phyloP scores from a whole-genome alignment of 2,113 vertebrate genomes.

The Telmatochromis brachygnathus region DNA sequence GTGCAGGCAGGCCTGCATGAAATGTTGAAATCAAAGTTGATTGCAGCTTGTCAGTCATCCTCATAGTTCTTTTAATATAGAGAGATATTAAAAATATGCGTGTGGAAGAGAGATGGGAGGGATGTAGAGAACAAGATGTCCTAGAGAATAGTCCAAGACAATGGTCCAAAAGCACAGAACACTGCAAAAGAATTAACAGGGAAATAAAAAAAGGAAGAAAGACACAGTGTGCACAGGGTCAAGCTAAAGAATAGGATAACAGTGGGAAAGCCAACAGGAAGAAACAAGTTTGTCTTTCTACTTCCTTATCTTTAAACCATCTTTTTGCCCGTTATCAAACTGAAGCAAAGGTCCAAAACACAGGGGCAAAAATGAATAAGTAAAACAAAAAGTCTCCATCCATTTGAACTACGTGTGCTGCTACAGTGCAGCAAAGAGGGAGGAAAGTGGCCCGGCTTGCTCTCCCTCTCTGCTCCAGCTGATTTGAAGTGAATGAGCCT shows the following conservation, averaged over 20 bases:
- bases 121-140: background rate
- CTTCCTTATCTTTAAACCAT: background rate
- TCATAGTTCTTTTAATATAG: background rate
- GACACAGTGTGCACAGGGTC: background rate
- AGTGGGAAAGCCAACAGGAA: background rate
- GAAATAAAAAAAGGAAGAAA: background rate
- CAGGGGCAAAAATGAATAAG: constrained; percentile 43
- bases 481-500: constrained; percentile 61
- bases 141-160: background rate
- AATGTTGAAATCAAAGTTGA: constrained; percentile 7
- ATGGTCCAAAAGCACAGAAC: background rate
- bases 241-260: background rate
- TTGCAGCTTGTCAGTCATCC: background rate
- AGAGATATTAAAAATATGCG: background rate
- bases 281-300: background rate
- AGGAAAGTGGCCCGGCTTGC: constrained; percentile 31
- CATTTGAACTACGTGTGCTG: constrained; percentile 37
- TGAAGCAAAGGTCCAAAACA: constrained; percentile 22
- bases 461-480: constrained; percentile 35
- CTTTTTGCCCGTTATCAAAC: constrained; percentile 24
- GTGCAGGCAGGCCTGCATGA: background rate
- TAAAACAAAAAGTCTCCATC: constrained; percentile 51
- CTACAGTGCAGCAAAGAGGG: constrained; percentile 32
- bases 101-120: background rate
- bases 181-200: background rate